These are phyloP conservation scores for Bombus breviceps DNA, from an alignment of 1,140 invertebrate genomes.

Conservation along the genomic window DNA sequence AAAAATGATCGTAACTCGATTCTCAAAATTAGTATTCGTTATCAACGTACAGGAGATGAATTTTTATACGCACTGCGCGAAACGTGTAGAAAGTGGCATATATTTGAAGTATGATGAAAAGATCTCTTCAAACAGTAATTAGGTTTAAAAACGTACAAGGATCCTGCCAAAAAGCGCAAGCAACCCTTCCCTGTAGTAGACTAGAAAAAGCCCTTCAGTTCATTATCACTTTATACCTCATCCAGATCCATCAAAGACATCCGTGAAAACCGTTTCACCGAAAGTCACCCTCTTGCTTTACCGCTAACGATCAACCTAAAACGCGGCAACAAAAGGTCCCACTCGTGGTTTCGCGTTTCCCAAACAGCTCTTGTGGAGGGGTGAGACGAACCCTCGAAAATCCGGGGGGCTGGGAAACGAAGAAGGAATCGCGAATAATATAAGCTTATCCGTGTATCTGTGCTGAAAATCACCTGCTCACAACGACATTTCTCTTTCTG, in stretches of 20 bases:
- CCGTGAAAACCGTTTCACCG: constrained; percentile 10
- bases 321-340: constrained; percentile 30
- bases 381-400: background rate
- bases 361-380: constrained; percentile 22
- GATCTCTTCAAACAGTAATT: background rate
- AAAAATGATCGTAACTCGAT: background rate
- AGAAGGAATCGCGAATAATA: constrained; percentile 35
- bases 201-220: background rate
- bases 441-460: constrained; percentile 26
- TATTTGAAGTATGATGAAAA: too few relatives aligned
- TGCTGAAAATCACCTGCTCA: constrained; percentile 48
- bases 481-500: constrained; percentile 65
- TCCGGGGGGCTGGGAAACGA: background rate
- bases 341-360: constrained; percentile 34
- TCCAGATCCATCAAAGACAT: constrained; percentile 20
- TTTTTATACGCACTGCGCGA: background rate
- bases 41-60: background rate
- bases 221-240: background rate
- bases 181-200: background rate
- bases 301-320: constrained; percentile 32
- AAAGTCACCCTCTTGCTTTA: constrained; percentile 25
- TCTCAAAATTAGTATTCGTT: background rate
- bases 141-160: background rate
- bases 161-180: background rate
- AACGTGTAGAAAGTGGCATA: background rate